Base-by-base conservation (phyloP, 2,113 vertebrate genomes). In the Alaudala cheleensis region DNA sequence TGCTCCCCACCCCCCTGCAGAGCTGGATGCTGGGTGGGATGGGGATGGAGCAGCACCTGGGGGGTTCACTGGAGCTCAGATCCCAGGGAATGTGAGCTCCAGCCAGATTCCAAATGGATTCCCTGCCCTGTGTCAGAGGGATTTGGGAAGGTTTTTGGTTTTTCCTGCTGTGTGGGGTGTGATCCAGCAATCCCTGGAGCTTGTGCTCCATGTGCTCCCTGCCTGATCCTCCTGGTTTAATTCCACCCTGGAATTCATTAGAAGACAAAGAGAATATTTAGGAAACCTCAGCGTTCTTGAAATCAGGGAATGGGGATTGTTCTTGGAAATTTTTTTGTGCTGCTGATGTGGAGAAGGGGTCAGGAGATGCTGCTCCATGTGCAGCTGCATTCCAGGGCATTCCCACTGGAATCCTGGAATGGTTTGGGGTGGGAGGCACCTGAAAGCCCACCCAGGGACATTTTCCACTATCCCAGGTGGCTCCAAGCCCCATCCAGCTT, bases 1-100 rank as follows among this genome's bases (percentile, higher is more conserved):
- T 40, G 22, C 39, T n/a, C 14, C 53, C 14, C 11, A 4, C 11
- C 31, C 5, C 0, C 0, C n/a, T 23, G 50, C 42, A 10, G 72
- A 29, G 58, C 34, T 0, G 0, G 1, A 9, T 10, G 47, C 62
- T 6, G 71, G 39, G 28, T 45, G 64, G 62, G 10, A 7, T 4
- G 56, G 44, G 5, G 34, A 10, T 10, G 53, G 84, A 33, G 12
- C 61, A 40, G 33, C 61, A 4, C 33, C 4, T 2, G 4, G 25
- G 33, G 33, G 8, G 4, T 15, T 19, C 5, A 4, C 16, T 1
- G 0, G 10, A 37, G 66, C 62, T 62, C 47, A 10, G 21, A 15
- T 47, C 40, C 54, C 2, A 0, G 47, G 14, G 25, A 45, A 7
- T 34, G 8, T 47, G 78, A 67, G 69, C 61, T 61, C 45, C 45